Evolutionary conservation across 2,888 invertebrate genomes (phyloP).

Genomic region (Pachliopta kotzebuea): DNA sequence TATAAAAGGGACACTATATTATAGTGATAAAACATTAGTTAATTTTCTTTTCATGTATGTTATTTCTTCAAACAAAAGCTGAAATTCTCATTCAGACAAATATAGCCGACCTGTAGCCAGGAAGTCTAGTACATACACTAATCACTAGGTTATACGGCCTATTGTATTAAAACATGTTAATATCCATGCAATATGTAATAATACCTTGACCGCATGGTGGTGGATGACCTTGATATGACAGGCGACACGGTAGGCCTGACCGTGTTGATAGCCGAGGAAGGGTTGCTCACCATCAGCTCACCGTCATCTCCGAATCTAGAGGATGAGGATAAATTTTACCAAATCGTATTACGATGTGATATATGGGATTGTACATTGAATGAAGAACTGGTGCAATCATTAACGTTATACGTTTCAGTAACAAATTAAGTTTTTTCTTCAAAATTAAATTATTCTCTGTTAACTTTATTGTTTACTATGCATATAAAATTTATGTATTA

Average conservation of each 20-base stretch:
- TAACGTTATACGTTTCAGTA: neutral
- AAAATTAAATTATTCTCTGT: too few species aligned
- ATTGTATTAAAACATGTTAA: neutral
- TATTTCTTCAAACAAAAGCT: too few species aligned
- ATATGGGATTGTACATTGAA: neutral
- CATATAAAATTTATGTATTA: too few species aligned
- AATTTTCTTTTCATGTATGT: too few species aligned
- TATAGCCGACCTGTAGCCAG: too few species aligned
- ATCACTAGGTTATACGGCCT: too few species aligned
- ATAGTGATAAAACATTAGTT: too few species aligned
- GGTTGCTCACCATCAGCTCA: slow-evolving; percentile 57
- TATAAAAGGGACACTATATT: too few species aligned
- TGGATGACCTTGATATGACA: slow-evolving; percentile 33
- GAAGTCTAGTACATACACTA: too few species aligned
- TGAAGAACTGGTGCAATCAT: neutral
- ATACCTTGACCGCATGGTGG: slow-evolving; percentile 36
- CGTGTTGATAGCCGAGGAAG: slow-evolving; percentile 47
- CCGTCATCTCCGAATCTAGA: slow-evolving; percentile 66
- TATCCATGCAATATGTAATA: neutral
- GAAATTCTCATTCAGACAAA: too few species aligned
- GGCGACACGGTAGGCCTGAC: slow-evolving; percentile 40
- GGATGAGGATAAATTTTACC: neutral
- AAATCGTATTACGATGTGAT: neutral
- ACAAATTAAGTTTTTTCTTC: too few species aligned
- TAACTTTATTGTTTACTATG: too few species aligned